phyloP scores from a whole-genome alignment of 2,888 invertebrate species.

The Eledona agricola region DNA sequence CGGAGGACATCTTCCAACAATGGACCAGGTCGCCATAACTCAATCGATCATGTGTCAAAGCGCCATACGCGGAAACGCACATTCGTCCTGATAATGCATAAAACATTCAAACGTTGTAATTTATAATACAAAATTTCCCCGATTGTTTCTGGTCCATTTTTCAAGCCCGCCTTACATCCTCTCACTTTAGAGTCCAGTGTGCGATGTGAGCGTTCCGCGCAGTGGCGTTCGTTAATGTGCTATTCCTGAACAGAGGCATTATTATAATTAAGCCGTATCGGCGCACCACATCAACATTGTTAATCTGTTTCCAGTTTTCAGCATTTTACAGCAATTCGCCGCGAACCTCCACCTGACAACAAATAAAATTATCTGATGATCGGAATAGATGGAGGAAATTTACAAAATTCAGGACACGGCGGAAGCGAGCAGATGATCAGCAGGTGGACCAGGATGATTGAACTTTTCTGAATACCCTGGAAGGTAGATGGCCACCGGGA shows the following conservation, averaged over 20 bases:
- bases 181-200: conserved; percentile 42
- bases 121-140: conserved; percentile 49
- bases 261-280: conserved; percentile 54
- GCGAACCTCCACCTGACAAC: conserved; percentile 1
- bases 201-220: conserved; percentile 48
- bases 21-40: conserved; percentile 48
- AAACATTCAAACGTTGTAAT: conserved; percentile 51
- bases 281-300: conserved; percentile 53
- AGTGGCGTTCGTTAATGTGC: conserved; percentile 52
- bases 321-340: conserved; percentile 5
- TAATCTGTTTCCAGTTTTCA: conserved; percentile 49
- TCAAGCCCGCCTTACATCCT: conserved; percentile 44
- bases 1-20: too few species aligned
- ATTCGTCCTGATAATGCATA: conserved; percentile 47
- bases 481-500: conserved; percentile 26
- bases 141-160: conserved; percentile 47
- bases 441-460: conserved; percentile 33
- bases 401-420: too few species aligned
- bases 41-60: conserved; percentile 47
- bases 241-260: conserved; percentile 51
- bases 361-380: conserved; percentile 12
- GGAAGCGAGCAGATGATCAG: conserved; percentile 39
- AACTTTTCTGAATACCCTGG: conserved; percentile 34
- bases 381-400: too few species aligned
- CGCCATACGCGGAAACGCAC: conserved; percentile 48